Conservation (phyloP, 2,113 vertebrate genomes). For the Eolophus roseicapilla region DNA sequence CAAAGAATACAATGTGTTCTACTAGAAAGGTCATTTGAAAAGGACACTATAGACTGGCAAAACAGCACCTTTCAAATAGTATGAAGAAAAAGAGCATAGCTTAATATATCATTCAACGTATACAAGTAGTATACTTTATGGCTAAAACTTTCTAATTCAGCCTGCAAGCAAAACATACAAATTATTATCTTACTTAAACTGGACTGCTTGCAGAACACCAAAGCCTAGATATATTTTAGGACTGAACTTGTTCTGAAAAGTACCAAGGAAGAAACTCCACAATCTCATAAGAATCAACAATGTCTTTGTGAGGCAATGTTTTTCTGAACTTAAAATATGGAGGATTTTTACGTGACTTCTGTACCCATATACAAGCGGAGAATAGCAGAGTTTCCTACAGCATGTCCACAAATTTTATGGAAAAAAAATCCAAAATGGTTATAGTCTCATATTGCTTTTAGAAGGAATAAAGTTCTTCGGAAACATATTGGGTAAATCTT, state of each 20-base stretch:
- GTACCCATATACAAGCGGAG: neutral
- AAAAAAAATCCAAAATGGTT: neutral
- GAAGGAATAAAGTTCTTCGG: neutral
- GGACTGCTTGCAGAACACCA: neutral
- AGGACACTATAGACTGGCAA: neutral
- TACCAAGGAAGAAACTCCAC: neutral
- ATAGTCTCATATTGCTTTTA: neutral
- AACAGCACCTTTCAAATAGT: neutral
- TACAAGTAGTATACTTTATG: neutral
- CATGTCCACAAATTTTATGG: fast-evolving
- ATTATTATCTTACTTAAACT: neutral
- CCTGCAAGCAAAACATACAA: neutral
- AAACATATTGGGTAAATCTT: neutral
- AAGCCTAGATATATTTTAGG: neutral
- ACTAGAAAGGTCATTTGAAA: slow-evolving; percentile 1
- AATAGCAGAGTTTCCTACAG: neutral
- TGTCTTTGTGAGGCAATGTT: neutral
- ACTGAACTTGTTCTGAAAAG: neutral
- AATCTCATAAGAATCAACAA: neutral
- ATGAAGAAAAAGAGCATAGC: neutral
- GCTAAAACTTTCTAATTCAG: neutral
- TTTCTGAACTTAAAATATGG: neutral
- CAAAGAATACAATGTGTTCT: neutral
- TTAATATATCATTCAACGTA: neutral
- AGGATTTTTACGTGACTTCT: neutral